phyloP scores from a whole-genome alignment of 35 echinoderm and acorn worm genomes.

The Hemicentrotus pulcherrimus region DNA sequence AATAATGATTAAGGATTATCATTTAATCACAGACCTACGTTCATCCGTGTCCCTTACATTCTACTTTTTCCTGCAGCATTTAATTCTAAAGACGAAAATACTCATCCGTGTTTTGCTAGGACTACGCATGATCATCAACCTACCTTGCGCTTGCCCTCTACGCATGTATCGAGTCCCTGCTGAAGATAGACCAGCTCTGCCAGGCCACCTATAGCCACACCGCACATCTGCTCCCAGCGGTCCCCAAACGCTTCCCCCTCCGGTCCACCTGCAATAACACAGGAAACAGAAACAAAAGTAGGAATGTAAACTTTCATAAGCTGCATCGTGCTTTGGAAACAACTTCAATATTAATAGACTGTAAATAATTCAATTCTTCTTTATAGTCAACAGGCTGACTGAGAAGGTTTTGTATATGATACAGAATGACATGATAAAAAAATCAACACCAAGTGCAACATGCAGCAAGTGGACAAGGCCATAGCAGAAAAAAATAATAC shows the following conservation, averaged over 20 bases:
- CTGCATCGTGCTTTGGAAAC: not conserved
- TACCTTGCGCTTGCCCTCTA: constrained; percentile 86
- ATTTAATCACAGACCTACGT: too few species aligned
- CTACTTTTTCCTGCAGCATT: too few species aligned
- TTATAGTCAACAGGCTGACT: too few species aligned
- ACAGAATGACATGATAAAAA: too few species aligned
- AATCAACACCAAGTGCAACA: too few species aligned
- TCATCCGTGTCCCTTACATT: too few species aligned
- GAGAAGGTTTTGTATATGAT: too few species aligned
- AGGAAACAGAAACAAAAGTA: too few species aligned
- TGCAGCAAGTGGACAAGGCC: too few species aligned
- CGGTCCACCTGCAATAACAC: constrained; percentile 7
- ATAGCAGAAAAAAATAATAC: too few species aligned
- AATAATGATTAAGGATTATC: too few species aligned
- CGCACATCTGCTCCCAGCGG: constrained; percentile 82
- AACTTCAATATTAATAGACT: not conserved
- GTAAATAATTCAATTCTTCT: not conserved
- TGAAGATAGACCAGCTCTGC: constrained; percentile 85
- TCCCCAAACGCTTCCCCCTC: constrained; percentile 62
- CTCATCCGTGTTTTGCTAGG: not conserved
- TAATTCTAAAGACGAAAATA: too few species aligned
- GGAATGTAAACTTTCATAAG: not conserved
- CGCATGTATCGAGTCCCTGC: constrained; percentile 60
- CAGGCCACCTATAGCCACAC: constrained; percentile 72
- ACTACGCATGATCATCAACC: not conserved